Evolutionary conservation across 2,888 invertebrate genomes (phyloP).

Genomic region (Itoplectis maculator): DNA sequence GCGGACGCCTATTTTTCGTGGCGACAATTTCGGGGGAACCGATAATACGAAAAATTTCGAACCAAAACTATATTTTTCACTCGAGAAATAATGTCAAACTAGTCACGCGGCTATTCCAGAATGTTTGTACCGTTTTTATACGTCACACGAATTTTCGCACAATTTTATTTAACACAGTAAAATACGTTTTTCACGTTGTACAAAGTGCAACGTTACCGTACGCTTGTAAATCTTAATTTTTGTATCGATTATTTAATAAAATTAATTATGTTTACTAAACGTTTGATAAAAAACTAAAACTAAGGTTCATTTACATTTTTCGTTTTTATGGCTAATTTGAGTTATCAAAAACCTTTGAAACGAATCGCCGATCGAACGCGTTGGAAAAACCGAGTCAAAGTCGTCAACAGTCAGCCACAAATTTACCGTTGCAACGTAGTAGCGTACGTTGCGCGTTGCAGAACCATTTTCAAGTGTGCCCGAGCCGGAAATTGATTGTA

Average conservation of each 20-base stretch:
- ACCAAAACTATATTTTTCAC: neutral
- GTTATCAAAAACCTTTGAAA: neutral
- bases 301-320: too few relatives aligned
- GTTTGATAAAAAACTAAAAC: too few relatives aligned
- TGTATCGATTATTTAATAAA: neutral
- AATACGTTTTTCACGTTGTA: neutral
- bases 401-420: neutral
- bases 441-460: neutral
- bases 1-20: conserved; percentile 92
- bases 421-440: neutral
- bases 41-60: conserved; percentile 82
- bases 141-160: neutral
- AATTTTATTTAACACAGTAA: neutral
- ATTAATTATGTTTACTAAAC: neutral
- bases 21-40: conserved; percentile 88
- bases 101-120: conserved; percentile 1
- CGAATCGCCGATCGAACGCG: neutral
- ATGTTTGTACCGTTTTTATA: neutral
- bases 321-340: too few relatives aligned
- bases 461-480: conserved; percentile 34
- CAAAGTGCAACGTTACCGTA: neutral
- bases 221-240: neutral
- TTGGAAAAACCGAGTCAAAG: neutral
- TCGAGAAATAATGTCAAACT: neutral
- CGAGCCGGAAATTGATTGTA: conserved; percentile 68